Evolutionary conservation across 1,140 invertebrate genomes (phyloP), one percentile per base, ranked within the genome.

Genomic region (Coboldia fuscipes): DNA sequence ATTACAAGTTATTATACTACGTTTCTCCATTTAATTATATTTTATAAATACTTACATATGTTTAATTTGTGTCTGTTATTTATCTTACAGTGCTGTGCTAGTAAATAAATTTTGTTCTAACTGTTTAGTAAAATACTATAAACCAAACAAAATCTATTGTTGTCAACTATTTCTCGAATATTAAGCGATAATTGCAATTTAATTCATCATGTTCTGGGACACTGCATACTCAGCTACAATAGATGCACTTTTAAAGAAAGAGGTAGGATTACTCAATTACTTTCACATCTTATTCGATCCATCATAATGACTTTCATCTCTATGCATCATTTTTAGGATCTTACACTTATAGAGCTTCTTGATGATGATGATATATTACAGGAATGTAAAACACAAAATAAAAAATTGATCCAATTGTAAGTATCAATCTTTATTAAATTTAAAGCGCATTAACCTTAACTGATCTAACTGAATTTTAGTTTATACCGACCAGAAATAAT

Each of bases 301-400:
- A 37, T 12, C 44, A 34, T 41, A 37, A 40, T 30, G 15, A 27
- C 18, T 34, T 33, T 34, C 27, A 30, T 33, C 24, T 15, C 12
- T 37, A 37, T 20, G 19, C 36, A 38, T 35, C 37, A 41, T 45
- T 70, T 62, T 35, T 56, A 93, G 88, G 76, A 88, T 74, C 74
- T 90, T 31, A 89, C 79, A 14, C 62, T 97, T 31, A 68, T 74
- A 44, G 81, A 89, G 56, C 63, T 97, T 36, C 69, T 96, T 64
- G 82, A 94, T 53, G 80, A 89, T 58, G 86, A 92, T 54, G 84
- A 93, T 58, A 81, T 96, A 48, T 65, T 97, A 39, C 84, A 90
- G 57, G 88, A 97, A 69, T 92, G 88, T 57, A 89, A 86, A 65
- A 74, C 72, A 40, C 81, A 84, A 53, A 93, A 92, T 56, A 84